These are phyloP conservation scores for Cephus sareptanus DNA, from an alignment of 2,888 invertebrate genomes.

Conservation along the genomic window DNA sequence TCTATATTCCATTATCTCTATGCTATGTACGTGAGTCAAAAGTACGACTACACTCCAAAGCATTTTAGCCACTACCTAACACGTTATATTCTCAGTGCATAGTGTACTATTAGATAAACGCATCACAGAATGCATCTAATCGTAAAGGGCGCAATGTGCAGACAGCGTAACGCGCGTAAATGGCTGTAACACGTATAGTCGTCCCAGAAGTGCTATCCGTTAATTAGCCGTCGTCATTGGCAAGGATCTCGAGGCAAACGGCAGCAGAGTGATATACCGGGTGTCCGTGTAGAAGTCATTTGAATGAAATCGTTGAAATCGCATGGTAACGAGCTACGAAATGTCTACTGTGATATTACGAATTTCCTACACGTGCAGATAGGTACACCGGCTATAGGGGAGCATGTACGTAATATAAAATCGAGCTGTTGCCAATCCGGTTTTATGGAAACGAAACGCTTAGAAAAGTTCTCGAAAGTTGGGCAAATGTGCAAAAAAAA, in stretches of 20 bases:
- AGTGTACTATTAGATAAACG: background rate
- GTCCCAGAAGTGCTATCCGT: background rate
- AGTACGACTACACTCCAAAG: background rate
- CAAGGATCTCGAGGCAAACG: background rate
- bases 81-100: background rate
- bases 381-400: background rate
- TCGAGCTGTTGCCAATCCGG: background rate
- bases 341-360: background rate
- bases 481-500: background rate
- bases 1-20: background rate
- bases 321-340: background rate
- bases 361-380: background rate
- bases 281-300: background rate
- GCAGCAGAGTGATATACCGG: background rate
- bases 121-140: background rate
- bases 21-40: background rate
- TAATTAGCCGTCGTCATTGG: background rate
- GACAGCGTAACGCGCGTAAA: background rate
- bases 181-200: background rate
- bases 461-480: background rate
- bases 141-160: background rate
- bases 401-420: background rate
- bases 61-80: background rate
- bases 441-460: background rate
- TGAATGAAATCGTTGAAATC: background rate